These are phyloP conservation scores for Zeuzera pyrina DNA, from an alignment of 2,888 invertebrate genomes.

Conservation along the genomic window DNA sequence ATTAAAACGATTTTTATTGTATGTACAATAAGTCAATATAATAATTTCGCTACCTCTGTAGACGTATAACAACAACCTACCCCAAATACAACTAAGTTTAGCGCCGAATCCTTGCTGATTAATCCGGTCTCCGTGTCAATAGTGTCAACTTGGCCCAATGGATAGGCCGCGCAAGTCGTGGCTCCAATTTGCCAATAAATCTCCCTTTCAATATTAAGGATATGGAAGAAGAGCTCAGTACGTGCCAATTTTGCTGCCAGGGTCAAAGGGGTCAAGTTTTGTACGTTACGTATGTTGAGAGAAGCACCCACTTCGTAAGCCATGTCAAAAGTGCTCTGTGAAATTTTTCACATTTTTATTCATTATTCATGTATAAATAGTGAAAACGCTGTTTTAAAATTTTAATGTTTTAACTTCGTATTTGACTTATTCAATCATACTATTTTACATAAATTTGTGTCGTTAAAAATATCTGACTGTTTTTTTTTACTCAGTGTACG, in stretches of 20 bases:
- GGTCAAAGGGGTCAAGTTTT: conserved; percentile 92
- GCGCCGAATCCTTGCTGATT: conserved; percentile 95
- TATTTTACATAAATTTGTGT: too few species aligned
- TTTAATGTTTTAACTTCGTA: too few species aligned
- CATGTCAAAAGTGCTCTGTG: conserved; percentile 92
- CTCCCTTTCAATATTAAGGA: conserved; percentile 95
- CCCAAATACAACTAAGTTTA: conserved; percentile 97
- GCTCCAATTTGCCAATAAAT: conserved; percentile 98
- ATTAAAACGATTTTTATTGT: too few species aligned
- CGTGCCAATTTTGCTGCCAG: conserved; percentile 94
- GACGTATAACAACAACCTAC: too few species aligned
- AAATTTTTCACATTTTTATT: too few species aligned
- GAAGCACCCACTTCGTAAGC: conserved; percentile 94
- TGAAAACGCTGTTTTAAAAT: too few species aligned
- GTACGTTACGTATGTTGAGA: conserved; percentile 87
- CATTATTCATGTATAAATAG: too few species aligned
- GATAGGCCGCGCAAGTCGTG: conserved; percentile 97
- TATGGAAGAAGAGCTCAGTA: conserved; percentile 97
- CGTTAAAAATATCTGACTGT: too few species aligned
- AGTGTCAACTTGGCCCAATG: conserved; percentile 94
- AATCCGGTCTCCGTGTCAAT: conserved; percentile 92
- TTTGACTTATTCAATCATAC: too few species aligned
- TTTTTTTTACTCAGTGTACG: too few species aligned
- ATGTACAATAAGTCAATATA: too few species aligned
- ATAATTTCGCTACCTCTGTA: too few species aligned